Base-by-base conservation (phyloP, 2,888 invertebrate genomes). In the Pyrrhosoma nymphula region DNA sequence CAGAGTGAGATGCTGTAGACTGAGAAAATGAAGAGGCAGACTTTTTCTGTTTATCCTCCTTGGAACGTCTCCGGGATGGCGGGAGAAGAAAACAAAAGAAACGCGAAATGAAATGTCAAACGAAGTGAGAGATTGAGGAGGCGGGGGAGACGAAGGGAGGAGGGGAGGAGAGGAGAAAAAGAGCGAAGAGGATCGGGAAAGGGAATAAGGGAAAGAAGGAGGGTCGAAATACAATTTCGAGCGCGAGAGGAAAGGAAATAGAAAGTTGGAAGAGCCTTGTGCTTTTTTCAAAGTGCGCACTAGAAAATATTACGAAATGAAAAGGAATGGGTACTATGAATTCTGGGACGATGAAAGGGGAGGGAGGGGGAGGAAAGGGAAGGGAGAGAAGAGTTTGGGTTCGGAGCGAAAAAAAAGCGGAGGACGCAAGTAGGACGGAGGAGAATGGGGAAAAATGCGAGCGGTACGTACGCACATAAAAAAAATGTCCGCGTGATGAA, bases 81-180 rank as follows among this genome's bases (percentile, higher is more conserved):
- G 82, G 35, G 30, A n/a, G 16, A 26, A 35, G 82, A 35, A 82
- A 82, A 82, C 82, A 82, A 82, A 35, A 82, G 82, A 82, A 82
- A 82, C 16, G 30, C 82, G 82, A 35, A 82, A 82, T 82, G 82
- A 82, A 82, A 82, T 82, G 82, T 82, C 82, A 82, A 82, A 82
- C 82, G 82, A 82, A 35, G 82, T 82, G 82, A 82, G 82, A 82
- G 30, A 82, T 82, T 30, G n/a, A 16, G n/a, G 3, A 82, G 82
- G 35, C n/a, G 35, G 26, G n/a, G 18, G 35, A 26, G 69, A 69
- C 18, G n/a, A 69, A 16, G n/a, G 16, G 30, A 18, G 35, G 10
- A 16, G 35, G 82, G 8, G 30, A 82, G 82, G 12, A 82, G 82
- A 82, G 14, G 82, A n/a, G 69, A 69, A 26, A 20, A 69, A 16